These are phyloP conservation scores for Xyrauchen texanus DNA, from an alignment of 2,113 vertebrate species.

Conservation along the genomic window DNA sequence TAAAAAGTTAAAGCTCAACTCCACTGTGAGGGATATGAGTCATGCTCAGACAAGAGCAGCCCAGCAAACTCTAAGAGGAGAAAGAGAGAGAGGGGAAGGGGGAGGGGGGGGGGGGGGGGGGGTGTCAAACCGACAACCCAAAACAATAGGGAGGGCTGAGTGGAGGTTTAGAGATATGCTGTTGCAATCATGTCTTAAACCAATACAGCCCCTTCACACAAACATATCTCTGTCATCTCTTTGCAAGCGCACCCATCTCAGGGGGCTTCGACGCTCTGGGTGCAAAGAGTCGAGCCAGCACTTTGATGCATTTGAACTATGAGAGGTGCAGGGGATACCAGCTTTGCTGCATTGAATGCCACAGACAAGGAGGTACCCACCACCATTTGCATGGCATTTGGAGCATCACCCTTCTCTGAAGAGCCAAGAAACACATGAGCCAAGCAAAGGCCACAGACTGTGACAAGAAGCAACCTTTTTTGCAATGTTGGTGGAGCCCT, in stretches of 20 bases:
- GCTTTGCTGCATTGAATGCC: conserved; percentile 36
- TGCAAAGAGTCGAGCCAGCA: conserved; percentile 6
- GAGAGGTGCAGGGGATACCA: conserved; percentile 43
- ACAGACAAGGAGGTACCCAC: conserved; percentile 50
- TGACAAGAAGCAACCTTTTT: conserved; percentile 3
- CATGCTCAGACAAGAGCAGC: conserved; percentile 49
- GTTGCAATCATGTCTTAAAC: conserved; percentile 39
- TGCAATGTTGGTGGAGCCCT: conserved; percentile 7
- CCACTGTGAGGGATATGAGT: conserved; percentile 51
- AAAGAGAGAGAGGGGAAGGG: conserved; percentile 36
- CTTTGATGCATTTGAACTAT: conserved; percentile 32
- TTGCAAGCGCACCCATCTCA: conserved; percentile 23
- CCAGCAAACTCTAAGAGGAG: conserved; percentile 18
- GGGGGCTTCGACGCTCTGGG: conserved; percentile 31
- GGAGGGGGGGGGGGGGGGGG: no score
- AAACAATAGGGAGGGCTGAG: conserved; percentile 33
- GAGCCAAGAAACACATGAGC: background rate
- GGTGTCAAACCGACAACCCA: conserved; percentile 34
- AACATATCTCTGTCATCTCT: conserved; percentile 1
- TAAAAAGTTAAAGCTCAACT: conserved; percentile 44
- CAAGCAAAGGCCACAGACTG: conserved; percentile 40
- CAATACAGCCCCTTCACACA: conserved; percentile 37
- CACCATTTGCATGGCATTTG: conserved; percentile 30
- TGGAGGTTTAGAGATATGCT: conserved; percentile 26
- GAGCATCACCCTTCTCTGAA: conserved; percentile 24